Percentiles rank a stretch among this genome's conserved stretches.
phyloP scores from a whole-genome alignment of 2,797 vertebrate genomes.

The Danio choprae region DNA sequence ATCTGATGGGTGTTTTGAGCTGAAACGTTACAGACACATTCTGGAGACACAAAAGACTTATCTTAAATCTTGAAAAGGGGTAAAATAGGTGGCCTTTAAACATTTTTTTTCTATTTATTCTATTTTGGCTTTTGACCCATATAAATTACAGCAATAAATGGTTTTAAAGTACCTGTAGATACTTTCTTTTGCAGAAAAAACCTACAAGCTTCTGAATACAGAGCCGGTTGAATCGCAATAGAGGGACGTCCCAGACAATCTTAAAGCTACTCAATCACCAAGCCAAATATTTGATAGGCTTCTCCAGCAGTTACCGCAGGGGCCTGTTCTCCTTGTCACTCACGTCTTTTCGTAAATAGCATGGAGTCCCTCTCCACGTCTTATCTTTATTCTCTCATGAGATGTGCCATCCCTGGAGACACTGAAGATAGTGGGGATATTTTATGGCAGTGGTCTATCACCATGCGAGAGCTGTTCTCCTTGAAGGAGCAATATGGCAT shows the following conservation, averaged over 20 bases:
- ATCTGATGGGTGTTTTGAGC: no score
- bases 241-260: conserved; percentile 22
- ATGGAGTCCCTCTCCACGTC: not conserved
- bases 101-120: no score
- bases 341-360: conserved; percentile 21
- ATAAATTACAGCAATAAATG: not conserved
- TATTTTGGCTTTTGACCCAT: no score
- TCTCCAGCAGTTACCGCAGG: conserved; percentile 20
- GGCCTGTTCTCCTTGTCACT: conserved; percentile 15
- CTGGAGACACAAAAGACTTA: no score
- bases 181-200: not conserved
- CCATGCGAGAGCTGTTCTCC: not conserved
- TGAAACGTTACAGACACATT: no score
- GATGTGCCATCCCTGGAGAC: conserved; percentile 12
- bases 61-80: no score
- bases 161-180: not conserved
- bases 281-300: conserved; percentile 33
- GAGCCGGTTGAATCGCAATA: conserved; percentile 6
- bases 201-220: not conserved
- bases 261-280: conserved; percentile 42
- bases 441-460: conserved; percentile 3
- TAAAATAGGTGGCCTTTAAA: no score
- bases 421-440: not conserved
- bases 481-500: not conserved
- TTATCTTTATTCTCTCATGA: conserved; percentile 26